Percentiles rank a stretch among this genome's conserved stretches.
Evolutionary conservation across 2,888 invertebrate species (phyloP).

Genomic region (Enoplolaimus lenunculus): DNA sequence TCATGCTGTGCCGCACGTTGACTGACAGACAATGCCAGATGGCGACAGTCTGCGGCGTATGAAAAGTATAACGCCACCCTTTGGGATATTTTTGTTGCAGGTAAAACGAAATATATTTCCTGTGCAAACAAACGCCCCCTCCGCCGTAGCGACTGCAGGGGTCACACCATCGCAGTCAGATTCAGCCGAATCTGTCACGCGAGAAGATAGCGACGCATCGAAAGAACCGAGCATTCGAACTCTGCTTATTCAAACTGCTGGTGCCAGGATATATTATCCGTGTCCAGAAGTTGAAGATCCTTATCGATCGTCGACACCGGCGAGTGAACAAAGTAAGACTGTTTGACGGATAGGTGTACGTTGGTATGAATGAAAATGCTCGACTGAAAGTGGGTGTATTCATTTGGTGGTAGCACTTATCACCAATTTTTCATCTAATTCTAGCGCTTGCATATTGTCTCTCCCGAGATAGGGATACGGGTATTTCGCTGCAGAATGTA

Average conservation of each 20-base stretch:
- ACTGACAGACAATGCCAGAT: too few relatives aligned
- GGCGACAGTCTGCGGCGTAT: too few relatives aligned
- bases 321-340: constrained; percentile 24
- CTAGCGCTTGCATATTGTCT: too few relatives aligned
- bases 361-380: too few relatives aligned
- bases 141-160: constrained; percentile 32
- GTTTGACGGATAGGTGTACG: too few relatives aligned
- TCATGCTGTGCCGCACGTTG: too few relatives aligned
- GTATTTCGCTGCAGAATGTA: too few relatives aligned
- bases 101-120: constrained; percentile 65
- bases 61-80: neutral
- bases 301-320: constrained; percentile 42
- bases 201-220: neutral
- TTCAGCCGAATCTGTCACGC: neutral
- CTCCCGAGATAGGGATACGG: too few relatives aligned
- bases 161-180: neutral
- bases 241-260: constrained; percentile 49
- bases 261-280: constrained; percentile 53
- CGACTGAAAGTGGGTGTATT: too few relatives aligned
- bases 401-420: too few relatives aligned
- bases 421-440: too few relatives aligned
- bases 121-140: constrained; percentile 23
- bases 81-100: constrained; percentile 38
- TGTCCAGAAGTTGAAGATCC: constrained; percentile 64
- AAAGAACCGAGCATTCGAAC: neutral